These are phyloP conservation scores for Phoronis australis DNA, from an alignment of 2,888 invertebrate species.

Conservation along the genomic window DNA sequence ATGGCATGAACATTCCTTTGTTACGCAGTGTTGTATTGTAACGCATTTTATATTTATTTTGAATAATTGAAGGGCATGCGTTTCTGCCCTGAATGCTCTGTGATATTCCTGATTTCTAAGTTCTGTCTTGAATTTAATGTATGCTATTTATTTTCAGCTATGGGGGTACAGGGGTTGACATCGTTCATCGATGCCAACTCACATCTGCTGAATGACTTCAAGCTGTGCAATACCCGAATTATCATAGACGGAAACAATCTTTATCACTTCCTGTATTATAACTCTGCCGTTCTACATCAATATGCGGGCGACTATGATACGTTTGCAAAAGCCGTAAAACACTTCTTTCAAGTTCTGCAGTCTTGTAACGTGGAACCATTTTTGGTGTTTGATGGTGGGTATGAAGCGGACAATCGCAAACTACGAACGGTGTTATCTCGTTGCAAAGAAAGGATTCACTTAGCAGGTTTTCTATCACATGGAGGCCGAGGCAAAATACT, in stretches of 20 bases:
- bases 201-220: conserved; percentile 51
- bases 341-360: conserved; percentile 30
- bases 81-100: too few species aligned
- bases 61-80: too few species aligned
- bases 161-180: conserved; percentile 84
- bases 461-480: conserved; percentile 20
- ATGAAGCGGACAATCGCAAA: conserved; percentile 42
- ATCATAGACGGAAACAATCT: conserved; percentile 51
- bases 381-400: conserved; percentile 50
- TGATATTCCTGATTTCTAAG: too few species aligned
- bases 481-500: conserved; percentile 58
- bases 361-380: conserved; percentile 36
- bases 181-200: conserved; percentile 55
- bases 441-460: conserved; percentile 28
- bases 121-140: too few species aligned
- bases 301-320: conserved; percentile 51
- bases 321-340: conserved; percentile 24
- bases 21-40: too few species aligned
- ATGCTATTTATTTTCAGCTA: conserved; percentile 44
- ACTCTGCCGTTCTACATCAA: conserved; percentile 26
- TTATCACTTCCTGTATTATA: conserved; percentile 40
- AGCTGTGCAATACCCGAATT: conserved; percentile 36
- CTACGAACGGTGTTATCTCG: conserved; percentile 34
- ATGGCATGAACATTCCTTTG: too few species aligned
- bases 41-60: too few species aligned